Percentiles rank a stretch among this genome's conserved stretches.
phyloP scores from a whole-genome alignment of 2,797 vertebrate genomes.

The Bucorvus abyssinicus region DNA sequence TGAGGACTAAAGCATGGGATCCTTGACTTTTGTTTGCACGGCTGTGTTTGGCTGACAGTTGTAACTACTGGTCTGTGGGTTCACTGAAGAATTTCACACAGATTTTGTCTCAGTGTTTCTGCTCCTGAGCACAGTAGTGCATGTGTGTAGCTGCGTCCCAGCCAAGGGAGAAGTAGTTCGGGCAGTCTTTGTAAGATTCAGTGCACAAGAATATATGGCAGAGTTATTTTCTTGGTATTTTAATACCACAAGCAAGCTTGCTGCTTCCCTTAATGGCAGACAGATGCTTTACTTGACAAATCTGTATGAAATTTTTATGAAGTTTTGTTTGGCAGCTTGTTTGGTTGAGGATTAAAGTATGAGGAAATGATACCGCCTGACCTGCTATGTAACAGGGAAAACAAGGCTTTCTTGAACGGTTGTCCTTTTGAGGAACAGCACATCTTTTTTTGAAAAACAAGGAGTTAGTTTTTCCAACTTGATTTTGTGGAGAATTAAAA shows the following conservation, averaged over 20 bases:
- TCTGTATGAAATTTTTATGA: not conserved
- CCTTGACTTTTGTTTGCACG: not conserved
- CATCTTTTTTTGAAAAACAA: not conserved
- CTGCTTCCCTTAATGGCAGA: not conserved
- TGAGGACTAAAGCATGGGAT: not conserved
- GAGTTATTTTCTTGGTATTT: not conserved
- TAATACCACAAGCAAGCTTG: not conserved
- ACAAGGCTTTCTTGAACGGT: not conserved
- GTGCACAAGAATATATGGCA: not conserved
- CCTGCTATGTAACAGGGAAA: not conserved
- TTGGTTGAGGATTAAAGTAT: not conserved
- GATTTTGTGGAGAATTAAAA: not conserved
- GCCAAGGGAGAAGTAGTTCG: not conserved
- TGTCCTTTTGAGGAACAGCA: not conserved
- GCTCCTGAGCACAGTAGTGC: rapidly evolving
- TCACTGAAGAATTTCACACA: not conserved
- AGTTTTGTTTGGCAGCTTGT: not conserved
- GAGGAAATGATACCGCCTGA: not conserved
- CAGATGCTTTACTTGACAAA: not conserved
- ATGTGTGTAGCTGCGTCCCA: not conserved
- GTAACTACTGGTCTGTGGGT: not conserved
- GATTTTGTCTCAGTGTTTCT: not conserved
- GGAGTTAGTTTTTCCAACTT: not conserved
- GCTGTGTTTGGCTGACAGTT: not conserved
- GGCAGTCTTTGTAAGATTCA: not conserved